Conservation (phyloP, 2,888 invertebrate species). For the Cryptocheilus praepositus region DNA sequence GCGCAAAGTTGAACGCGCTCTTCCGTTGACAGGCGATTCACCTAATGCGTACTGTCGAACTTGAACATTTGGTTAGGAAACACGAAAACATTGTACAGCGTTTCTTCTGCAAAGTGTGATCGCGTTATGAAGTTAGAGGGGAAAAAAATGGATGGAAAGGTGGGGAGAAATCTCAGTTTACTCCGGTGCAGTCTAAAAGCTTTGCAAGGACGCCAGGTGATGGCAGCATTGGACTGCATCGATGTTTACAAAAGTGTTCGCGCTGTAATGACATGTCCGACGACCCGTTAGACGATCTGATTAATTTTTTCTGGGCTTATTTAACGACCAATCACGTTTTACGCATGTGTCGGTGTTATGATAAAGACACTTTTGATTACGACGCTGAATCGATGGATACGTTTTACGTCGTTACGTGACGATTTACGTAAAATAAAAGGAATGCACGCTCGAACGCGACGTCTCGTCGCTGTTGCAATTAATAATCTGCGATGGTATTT, state of each 20-base stretch:
- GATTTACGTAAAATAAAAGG: background rate
- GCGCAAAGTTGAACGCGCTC: too few species aligned
- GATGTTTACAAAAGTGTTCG: background rate
- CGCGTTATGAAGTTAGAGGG: too few species aligned
- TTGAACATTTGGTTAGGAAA: too few species aligned
- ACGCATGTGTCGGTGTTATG: background rate
- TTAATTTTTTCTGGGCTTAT: constrained; percentile 2
- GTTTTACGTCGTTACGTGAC: background rate
- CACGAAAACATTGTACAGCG: too few species aligned
- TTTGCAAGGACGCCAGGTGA: constrained; percentile 31
- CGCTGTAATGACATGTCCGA: background rate
- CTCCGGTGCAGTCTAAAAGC: background rate
- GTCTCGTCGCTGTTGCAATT: background rate
- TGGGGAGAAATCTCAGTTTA: background rate
- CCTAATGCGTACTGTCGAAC: too few species aligned
- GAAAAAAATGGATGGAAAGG: background rate
- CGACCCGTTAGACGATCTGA: background rate
- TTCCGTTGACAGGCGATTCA: too few species aligned
- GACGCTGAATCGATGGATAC: background rate
- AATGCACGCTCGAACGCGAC: background rate
- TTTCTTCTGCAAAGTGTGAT: too few species aligned
- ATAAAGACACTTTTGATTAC: background rate
- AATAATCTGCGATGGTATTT: background rate
- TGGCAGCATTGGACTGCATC: constrained; percentile 17
- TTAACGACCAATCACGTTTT: constrained; percentile 5